These are phyloP conservation scores for Calyptomena viridis DNA, from an alignment of 2,113 vertebrate genomes.

Conservation along the genomic window DNA sequence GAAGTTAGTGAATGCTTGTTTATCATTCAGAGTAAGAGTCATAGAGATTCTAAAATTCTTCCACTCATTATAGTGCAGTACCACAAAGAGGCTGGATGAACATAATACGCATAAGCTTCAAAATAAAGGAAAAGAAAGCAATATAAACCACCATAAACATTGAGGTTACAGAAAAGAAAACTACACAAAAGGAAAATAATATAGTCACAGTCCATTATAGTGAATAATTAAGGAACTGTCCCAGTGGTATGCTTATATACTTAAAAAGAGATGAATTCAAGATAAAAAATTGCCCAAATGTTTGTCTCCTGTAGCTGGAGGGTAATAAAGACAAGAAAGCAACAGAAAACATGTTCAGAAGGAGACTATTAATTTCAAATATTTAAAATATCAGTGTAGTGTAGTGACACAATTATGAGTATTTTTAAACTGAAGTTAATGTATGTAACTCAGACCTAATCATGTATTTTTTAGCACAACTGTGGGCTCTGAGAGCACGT, in stretches of 20 bases:
- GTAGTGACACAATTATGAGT: not conserved
- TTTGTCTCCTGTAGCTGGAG: not conserved
- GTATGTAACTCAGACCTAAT: not conserved
- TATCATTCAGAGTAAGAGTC: not conserved
- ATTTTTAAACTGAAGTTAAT: not conserved
- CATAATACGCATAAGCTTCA: not conserved
- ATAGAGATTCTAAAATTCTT: not conserved
- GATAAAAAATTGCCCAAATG: not conserved
- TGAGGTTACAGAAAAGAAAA: not conserved
- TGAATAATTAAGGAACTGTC: not conserved
- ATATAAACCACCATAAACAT: not conserved
- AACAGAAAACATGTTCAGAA: not conserved
- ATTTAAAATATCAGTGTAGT: not conserved
- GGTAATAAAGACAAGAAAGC: not conserved
- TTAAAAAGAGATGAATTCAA: not conserved
- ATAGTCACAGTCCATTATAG: not conserved
- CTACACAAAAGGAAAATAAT: not conserved
- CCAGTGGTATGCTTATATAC: not conserved
- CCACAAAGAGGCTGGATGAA: not conserved
- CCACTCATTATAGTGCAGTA: not conserved
- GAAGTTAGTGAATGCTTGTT: not conserved
- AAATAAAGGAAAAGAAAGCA: not conserved
- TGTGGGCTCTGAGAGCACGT: not conserved
- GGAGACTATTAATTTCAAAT: not conserved
- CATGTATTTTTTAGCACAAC: not conserved